Base-by-base conservation (phyloP, 2,113 vertebrate genomes). In the Lonchura striata region DNA sequence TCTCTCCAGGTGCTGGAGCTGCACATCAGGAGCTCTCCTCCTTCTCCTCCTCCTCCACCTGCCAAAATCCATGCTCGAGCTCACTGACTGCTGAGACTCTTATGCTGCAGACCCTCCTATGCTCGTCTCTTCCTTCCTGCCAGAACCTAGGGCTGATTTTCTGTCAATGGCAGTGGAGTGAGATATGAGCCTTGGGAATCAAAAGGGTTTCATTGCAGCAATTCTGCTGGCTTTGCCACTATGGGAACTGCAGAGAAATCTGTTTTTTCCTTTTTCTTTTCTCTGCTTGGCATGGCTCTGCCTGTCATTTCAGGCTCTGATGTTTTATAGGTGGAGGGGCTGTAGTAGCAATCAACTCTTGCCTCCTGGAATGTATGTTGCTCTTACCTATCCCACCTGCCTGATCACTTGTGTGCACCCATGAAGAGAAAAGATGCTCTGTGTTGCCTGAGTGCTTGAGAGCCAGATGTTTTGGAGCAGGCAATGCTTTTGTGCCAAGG, bases 361-460 rank as follows among this genome's bases (percentile, higher is more conserved):
- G 10, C 17, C 35, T 74, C 11, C 39, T 63, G 47, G n/a, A 28
- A 18, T 56, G 59, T 19, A 33, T 7, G 5, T 63, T 72, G 39
- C 54, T 69, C 15, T 74, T 66, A 49, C 8, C 15, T 66, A 15
- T 12, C 17, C 25, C 41, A 46, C 17, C 13, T 13, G 5, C n/a
- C 64, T 35, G 52, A 9, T 52, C 20, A 44, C 47, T 74, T 54
- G 9, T 30, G 21, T 14, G 11, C 12, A 19, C 11, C 22, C 24
- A 49, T 31, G 50, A 65, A 69, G 41, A 66, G 35, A 60, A 6
- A 11, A 69, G 52, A 33, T 76, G 33, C 28, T n/a, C 27, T 21
- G 4, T 0, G 0, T 39, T 72, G 41, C 20, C 37, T 8, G 11
- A 57, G 31, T 0, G 0, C n/a, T 69, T 5, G 4, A 42, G 60